Evolutionary conservation across 2,113 vertebrate species (phyloP).

Genomic region (Xenus cinereus): DNA sequence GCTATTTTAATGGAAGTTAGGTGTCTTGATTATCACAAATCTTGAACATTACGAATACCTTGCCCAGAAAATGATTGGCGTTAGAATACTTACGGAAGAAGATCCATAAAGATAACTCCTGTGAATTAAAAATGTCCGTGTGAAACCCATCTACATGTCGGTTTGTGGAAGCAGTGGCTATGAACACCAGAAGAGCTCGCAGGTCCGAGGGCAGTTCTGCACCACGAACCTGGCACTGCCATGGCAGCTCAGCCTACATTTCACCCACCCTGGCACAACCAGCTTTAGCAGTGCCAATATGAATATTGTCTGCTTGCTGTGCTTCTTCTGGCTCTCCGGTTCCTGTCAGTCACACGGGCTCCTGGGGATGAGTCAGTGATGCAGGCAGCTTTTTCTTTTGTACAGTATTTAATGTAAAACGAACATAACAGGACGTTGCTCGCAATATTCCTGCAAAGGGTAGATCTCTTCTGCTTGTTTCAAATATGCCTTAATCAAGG

Average conservation of each 20-base stretch:
- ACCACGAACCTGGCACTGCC: not conserved
- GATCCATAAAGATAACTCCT: not conserved
- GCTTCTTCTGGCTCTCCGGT: not conserved
- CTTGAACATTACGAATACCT: not conserved
- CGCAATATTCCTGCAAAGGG: not conserved
- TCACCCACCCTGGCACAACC: not conserved
- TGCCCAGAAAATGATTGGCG: not conserved
- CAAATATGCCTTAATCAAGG: not conserved
- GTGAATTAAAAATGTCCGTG: not conserved
- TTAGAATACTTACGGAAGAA: not conserved
- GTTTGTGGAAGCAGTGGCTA: not conserved
- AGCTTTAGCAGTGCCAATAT: not conserved
- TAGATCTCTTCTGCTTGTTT: not conserved
- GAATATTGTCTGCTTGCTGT: not conserved
- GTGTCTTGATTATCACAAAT: not conserved
- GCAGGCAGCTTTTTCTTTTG: not conserved
- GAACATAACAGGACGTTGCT: not conserved
- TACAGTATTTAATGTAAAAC: not conserved
- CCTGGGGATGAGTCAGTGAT: constrained; percentile 8
- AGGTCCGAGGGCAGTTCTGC: not conserved
- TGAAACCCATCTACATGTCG: not conserved
- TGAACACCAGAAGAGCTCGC: not conserved
- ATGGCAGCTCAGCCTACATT: not conserved
- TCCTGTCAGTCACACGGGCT: not conserved
- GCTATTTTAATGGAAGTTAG: not conserved